A percentile compares a stretch with the other conserved stretches of the same genome.
Evolutionary conservation across 2,113 vertebrate genomes (phyloP).

Genomic region (Calidris pygmaea): DNA sequence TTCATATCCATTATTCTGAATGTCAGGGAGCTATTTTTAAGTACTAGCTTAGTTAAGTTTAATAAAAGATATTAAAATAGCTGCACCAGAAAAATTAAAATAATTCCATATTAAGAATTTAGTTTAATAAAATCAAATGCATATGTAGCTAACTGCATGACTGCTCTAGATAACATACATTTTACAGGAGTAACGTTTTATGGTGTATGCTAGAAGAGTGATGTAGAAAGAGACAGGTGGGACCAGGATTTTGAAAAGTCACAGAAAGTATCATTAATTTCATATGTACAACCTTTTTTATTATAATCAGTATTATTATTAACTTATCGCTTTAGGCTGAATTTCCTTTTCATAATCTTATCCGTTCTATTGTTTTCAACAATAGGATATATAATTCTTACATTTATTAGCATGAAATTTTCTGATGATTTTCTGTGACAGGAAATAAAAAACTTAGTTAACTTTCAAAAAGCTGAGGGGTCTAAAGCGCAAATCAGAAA

Average conservation of each 20-base stretch:
- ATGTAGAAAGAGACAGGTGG: neutral
- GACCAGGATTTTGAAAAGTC: neutral
- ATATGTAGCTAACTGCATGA: neutral
- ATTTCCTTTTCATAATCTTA: neutral
- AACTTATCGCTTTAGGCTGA: neutral
- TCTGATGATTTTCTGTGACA: neutral
- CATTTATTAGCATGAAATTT: neutral
- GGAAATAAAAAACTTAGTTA: neutral
- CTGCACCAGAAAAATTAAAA: constrained; percentile 7
- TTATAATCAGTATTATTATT: neutral
- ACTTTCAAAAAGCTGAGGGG: neutral
- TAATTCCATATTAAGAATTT: constrained; percentile 13
- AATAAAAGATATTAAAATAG: constrained; percentile 49
- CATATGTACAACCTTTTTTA: neutral
- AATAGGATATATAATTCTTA: neutral
- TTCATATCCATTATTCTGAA: constrained; percentile 56
- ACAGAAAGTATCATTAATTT: neutral
- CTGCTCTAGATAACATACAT: neutral
- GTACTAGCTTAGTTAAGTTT: constrained; percentile 14
- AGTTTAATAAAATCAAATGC: constrained; percentile 2
- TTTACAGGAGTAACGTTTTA: neutral
- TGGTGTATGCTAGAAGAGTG: neutral
- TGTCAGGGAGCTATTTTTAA: constrained; percentile 62
- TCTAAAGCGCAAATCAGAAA: neutral
- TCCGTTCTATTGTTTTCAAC: neutral